These are phyloP conservation scores for Danaus chrysippus DNA, from an alignment of 2,888 invertebrate genomes.

Conservation along the genomic window DNA sequence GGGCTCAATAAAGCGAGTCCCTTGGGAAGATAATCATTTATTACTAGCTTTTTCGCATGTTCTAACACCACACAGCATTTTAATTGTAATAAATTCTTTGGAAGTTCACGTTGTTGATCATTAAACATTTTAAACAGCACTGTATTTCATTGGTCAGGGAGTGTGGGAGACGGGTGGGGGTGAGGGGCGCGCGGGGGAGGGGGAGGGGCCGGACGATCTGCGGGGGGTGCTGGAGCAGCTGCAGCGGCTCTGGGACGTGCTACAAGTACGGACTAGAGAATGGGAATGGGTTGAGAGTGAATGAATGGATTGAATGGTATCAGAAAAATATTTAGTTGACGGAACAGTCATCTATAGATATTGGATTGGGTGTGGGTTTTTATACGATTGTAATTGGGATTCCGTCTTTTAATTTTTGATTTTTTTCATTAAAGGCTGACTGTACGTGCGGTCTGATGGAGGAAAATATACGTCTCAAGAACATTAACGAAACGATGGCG, in stretches of 20 bases:
- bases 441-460: conserved; percentile 55
- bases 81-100: no score
- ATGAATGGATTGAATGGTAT: conserved; percentile 51
- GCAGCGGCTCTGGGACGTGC: conserved; percentile 47
- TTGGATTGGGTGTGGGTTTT: no score
- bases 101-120: background rate
- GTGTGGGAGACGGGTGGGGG: conserved; percentile 39
- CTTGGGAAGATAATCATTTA: no score
- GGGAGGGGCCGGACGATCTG: conserved; percentile 51
- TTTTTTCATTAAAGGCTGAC: conserved; percentile 41
- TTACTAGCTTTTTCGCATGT: no score
- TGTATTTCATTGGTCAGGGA: conserved; percentile 48
- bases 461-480: conserved; percentile 49
- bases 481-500: conserved; percentile 43
- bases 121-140: conserved; percentile 13
- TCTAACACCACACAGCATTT: no score
- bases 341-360: no score
- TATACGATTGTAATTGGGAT: no score
- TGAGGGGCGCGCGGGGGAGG: conserved; percentile 41
- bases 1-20: no score
- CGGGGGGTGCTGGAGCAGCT: conserved; percentile 54
- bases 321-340: no score
- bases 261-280: conserved; percentile 48
- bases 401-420: background rate
- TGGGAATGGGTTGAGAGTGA: conserved; percentile 41